Conservation (phyloP, 2,113 vertebrate genomes). For the Plectropomus leopardus region DNA sequence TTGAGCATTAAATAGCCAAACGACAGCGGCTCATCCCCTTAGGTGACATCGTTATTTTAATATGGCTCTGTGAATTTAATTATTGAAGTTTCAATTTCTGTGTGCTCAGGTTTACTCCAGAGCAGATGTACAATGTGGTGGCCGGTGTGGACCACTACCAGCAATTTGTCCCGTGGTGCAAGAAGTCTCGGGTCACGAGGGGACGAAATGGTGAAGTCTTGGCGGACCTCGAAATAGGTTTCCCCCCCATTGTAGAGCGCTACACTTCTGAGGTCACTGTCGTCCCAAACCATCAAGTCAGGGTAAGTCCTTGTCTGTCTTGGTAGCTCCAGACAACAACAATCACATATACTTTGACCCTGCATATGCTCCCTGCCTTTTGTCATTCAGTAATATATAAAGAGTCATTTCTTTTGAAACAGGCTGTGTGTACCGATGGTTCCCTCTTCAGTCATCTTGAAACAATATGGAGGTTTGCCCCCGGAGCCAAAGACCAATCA, state of each 20-base stretch:
- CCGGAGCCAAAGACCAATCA: constrained; percentile 62
- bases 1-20: too few species aligned
- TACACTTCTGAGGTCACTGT: constrained; percentile 84
- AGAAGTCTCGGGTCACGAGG: constrained; percentile 76
- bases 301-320: constrained; percentile 73
- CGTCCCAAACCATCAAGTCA: constrained; percentile 82
- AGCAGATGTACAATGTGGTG: constrained; percentile 86
- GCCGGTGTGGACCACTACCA: constrained; percentile 82
- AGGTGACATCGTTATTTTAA: too few species aligned
- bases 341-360: neutral
- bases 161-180: constrained; percentile 88
- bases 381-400: neutral
- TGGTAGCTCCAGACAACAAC: neutral
- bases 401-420: constrained; percentile 35
- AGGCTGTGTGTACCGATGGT: constrained; percentile 86
- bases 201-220: constrained; percentile 32
- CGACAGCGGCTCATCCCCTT: too few species aligned
- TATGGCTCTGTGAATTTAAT: too few species aligned
- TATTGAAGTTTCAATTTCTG: too few species aligned
- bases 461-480: constrained; percentile 85
- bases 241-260: constrained; percentile 83
- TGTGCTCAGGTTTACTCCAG: constrained; percentile 77
- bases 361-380: neutral
- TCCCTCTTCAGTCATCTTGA: constrained; percentile 88
- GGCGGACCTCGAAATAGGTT: constrained; percentile 86